Evolutionary conservation across 2,113 vertebrate species (phyloP), one percentile per base, ranked within the genome.

Genomic region (Siniperca knerii): DNA sequence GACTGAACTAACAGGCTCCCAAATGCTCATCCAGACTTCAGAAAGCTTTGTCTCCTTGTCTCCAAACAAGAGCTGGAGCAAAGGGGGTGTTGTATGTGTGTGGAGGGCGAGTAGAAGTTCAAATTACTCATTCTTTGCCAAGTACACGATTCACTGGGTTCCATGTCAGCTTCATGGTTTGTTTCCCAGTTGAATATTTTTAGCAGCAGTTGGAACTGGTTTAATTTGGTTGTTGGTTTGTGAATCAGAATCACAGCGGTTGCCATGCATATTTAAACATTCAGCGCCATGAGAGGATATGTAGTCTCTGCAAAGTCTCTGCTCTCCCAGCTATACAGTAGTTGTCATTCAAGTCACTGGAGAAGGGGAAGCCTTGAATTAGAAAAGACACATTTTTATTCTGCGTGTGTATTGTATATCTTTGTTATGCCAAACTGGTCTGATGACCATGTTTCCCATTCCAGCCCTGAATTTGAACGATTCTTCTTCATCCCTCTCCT

Each of bases 1-100:
- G 73, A 83, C 66, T 89, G 90, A 89, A 75, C 89, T 81, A 90
- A 93, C 88, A 79, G 90, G 82, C 66, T 83, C 71, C 76, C 83
- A 77, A 79, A 85, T 89, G 65, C 75, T 90, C 82, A 68, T 65
- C 57, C 89, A 85, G 70, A 83, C 67, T 87, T 75, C 4, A n/a
- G 44, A 77, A 65, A 84, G 65, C 72, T 75, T 20, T 54, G 52
- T 84, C 33, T 72, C 11, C n/a, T 35, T 46, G 35, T 73, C 29
- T 68, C 77, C 44, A 33, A 81, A 85, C 78, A 73, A 68, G 25
- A 84, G 66, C 40, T 62, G 44, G 57, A 72, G 75, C 8, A 77
- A 62, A 81, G 25, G 62, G 40, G 35, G 57, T 58, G 58, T 75
- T 68, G 65, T 57, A 12, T 71, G 70, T 44, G 13, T 29, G 5